Percentiles rank a stretch among this genome's conserved stretches.
Conservation (phyloP, 1,140 invertebrate genomes). For the Hypothenemus hampei region DNA sequence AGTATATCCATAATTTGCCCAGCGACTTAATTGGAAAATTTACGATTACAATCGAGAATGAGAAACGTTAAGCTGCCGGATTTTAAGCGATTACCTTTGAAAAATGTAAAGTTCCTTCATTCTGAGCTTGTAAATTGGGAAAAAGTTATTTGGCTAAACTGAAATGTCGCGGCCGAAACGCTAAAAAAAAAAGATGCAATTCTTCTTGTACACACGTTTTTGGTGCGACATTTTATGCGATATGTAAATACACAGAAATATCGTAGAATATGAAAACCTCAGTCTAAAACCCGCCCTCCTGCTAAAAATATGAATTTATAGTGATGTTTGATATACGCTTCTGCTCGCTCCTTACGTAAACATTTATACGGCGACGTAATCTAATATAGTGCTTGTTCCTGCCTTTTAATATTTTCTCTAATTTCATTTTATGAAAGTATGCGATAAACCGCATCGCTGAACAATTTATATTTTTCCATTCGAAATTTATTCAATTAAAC, state of each 20-base stretch:
- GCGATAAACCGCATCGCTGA: too few relatives aligned
- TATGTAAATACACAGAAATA: conserved; percentile 43
- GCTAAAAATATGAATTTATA: conserved; percentile 36
- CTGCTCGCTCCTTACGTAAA: background rate
- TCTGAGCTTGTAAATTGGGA: background rate
- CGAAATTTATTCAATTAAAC: too few relatives aligned
- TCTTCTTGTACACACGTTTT: conserved; percentile 1
- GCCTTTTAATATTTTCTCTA: too few relatives aligned
- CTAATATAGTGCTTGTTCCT: background rate
- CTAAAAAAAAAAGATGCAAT: background rate
- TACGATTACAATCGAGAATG: background rate
- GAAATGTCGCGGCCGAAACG: background rate
- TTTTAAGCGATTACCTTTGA: background rate
- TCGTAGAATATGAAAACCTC: conserved; percentile 41
- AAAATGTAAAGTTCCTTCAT: background rate
- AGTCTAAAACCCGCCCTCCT: conserved; percentile 35
- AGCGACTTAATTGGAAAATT: conserved; percentile 5
- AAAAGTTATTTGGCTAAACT: background rate
- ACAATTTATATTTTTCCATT: too few relatives aligned
- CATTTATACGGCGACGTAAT: background rate
- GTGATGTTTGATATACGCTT: conserved; percentile 21
- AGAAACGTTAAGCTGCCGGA: background rate
- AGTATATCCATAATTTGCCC: conserved; percentile 14
- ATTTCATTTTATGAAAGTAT: too few relatives aligned
- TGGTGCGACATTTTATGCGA: conserved; percentile 36